Conservation (phyloP, 2,888 invertebrate genomes). For the Deroplatys truncata region DNA sequence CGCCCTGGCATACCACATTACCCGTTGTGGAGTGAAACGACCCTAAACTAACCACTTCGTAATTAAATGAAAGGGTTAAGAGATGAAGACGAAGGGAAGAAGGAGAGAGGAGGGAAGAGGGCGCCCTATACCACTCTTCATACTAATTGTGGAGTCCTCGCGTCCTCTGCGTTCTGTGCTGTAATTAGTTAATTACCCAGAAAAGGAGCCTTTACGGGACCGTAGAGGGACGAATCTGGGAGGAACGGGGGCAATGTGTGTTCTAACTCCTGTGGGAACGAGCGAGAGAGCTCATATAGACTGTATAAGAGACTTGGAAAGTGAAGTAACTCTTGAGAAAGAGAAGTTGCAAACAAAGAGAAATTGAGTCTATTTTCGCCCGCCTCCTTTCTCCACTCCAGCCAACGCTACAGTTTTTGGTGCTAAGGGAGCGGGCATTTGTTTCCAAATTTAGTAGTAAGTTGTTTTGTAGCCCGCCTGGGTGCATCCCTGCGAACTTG, state of each 20-base stretch:
- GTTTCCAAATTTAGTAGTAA: not conserved
- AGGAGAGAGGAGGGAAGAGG: conserved; percentile 5
- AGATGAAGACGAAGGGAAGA: conserved; percentile 18
- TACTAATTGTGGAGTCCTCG: conserved; percentile 23
- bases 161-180: not conserved
- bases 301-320: not conserved
- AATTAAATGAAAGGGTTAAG: conserved; percentile 29
- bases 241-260: not conserved
- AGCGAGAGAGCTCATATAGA: not conserved
- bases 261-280: not conserved
- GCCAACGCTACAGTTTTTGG: not conserved
- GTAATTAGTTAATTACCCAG: conserved; percentile 28
- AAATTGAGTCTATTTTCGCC: not conserved
- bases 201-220: conserved; percentile 19
- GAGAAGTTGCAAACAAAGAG: not conserved
- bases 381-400: not conserved
- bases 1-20: not conserved
- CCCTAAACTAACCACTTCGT: conserved; percentile 21
- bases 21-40: conserved; percentile 8
- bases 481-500: not conserved
- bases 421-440: not conserved
- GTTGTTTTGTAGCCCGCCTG: not conserved
- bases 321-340: not conserved
- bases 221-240: conserved; percentile 13
- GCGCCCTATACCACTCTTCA: conserved; percentile 20